phyloP scores from a whole-genome alignment of 1,140 invertebrate species.

The Drosophila triauraria region DNA sequence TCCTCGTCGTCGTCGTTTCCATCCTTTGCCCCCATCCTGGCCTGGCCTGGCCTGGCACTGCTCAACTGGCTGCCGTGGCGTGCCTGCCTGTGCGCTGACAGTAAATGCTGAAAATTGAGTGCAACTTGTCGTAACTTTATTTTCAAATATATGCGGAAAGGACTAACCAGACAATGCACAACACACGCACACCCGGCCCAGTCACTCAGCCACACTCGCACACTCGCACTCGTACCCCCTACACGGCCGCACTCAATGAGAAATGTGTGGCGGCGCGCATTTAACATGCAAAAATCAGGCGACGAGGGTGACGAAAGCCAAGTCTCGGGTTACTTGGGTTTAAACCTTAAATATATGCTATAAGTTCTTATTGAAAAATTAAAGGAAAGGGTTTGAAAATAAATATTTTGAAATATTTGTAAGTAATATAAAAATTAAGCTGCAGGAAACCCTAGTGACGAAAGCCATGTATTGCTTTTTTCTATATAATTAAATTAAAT shows the following conservation, averaged over 20 bases:
- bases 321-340: neutral
- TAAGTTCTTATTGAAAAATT: too few relatives aligned
- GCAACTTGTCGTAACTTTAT: slow-evolving; percentile 83
- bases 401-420: too few relatives aligned
- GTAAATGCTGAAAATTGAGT: slow-evolving; percentile 83
- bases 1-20: neutral
- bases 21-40: neutral
- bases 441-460: too few relatives aligned
- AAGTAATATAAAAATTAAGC: too few relatives aligned
- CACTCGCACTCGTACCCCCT: slow-evolving; percentile 13
- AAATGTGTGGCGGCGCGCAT: slow-evolving; percentile 57
- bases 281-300: slow-evolving; percentile 57
- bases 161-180: slow-evolving; percentile 81
- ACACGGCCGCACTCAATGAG: slow-evolving; percentile 40
- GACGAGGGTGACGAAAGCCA: slow-evolving; percentile 32
- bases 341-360: too few relatives aligned
- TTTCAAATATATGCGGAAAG: slow-evolving; percentile 83
- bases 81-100: slow-evolving; percentile 72
- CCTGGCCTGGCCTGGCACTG: neutral
- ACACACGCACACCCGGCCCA: slow-evolving; percentile 34
- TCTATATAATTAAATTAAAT: too few relatives aligned
- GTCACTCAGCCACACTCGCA: slow-evolving; percentile 21
- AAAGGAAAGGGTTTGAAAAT: too few relatives aligned
- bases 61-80: slow-evolving; percentile 56
- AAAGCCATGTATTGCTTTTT: too few relatives aligned